Percentiles rank a stretch among this genome's conserved stretches.
These are phyloP conservation scores for Chamaea fasciata DNA, from an alignment of 2,113 vertebrate species.

Conservation along the genomic window DNA sequence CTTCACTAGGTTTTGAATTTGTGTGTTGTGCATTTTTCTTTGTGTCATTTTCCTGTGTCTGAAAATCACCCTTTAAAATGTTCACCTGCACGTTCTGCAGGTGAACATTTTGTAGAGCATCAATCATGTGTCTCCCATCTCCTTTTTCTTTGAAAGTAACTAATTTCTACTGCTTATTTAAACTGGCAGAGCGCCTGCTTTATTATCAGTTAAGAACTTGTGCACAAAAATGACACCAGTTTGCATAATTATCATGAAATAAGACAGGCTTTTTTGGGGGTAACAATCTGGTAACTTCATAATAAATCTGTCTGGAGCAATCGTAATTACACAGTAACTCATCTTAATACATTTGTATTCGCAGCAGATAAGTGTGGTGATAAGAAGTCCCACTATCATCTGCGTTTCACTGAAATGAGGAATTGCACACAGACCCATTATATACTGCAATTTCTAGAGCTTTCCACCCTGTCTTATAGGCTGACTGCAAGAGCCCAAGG, in stretches of 20 bases:
- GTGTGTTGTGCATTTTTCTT: neutral
- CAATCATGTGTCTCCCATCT: neutral
- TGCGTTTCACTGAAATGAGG: neutral
- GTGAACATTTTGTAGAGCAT: neutral
- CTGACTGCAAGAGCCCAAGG: neutral
- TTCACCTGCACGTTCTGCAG: neutral
- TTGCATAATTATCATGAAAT: slow-evolving; percentile 63
- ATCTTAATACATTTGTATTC: slow-evolving; percentile 59
- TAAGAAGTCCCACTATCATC: slow-evolving; percentile 43
- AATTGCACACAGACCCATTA: neutral
- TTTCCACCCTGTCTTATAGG: neutral
- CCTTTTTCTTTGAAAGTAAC: slow-evolving; percentile 13
- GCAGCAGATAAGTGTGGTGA: slow-evolving; percentile 36
- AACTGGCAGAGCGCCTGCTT: slow-evolving; percentile 58
- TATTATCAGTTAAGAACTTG: slow-evolving; percentile 59
- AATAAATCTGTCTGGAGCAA: slow-evolving; percentile 59
- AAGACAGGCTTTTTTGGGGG: slow-evolving; percentile 53
- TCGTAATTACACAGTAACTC: slow-evolving; percentile 59
- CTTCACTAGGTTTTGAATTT: neutral
- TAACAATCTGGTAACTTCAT: slow-evolving; percentile 55
- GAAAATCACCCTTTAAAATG: neutral
- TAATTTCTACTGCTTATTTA: slow-evolving; percentile 45
- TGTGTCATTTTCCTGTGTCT: neutral
- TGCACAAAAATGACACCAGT: slow-evolving; percentile 40
- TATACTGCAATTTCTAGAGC: neutral